Conservation (phyloP, 2,797 vertebrate species). For the Alectoris magna region DNA sequence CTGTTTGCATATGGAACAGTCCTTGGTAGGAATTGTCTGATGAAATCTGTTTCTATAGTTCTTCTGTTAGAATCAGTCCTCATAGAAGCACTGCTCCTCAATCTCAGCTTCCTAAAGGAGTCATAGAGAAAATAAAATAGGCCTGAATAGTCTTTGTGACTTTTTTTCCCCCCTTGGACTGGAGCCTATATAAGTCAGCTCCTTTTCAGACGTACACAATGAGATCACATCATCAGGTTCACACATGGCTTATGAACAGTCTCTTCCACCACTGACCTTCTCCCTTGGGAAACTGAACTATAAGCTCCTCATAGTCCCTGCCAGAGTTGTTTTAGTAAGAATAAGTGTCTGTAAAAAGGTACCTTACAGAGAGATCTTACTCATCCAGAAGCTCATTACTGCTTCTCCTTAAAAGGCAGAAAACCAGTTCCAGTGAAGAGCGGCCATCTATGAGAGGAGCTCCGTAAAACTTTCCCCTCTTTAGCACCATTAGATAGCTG, state of each 20-base stretch:
- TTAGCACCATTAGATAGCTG: not conserved
- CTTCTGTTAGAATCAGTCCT: not conserved
- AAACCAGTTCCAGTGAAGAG: not conserved
- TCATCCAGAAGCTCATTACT: not conserved
- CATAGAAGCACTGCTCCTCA: not conserved
- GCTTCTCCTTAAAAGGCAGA: not conserved
- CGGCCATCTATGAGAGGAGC: not conserved
- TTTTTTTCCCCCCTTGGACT: not conserved
- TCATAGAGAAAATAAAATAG: not conserved
- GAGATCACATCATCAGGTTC: not conserved
- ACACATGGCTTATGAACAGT: not conserved
- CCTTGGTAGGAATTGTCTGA: not conserved
- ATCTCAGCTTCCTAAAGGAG: not conserved
- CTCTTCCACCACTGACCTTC: not conserved
- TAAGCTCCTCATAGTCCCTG: not conserved
- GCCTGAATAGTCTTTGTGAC: not conserved
- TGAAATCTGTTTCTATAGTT: not conserved
- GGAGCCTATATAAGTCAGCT: not conserved
- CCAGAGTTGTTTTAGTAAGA: not conserved
- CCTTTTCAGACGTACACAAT: not conserved
- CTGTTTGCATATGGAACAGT: not conserved
- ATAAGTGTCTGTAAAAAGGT: not conserved
- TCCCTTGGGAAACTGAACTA: not conserved
- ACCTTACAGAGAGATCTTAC: not conserved
- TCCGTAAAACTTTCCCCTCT: not conserved